A percentile compares a stretch with the other conserved stretches of the same genome.
These are phyloP conservation scores for Apodemia mormo DNA, from an alignment of 2,888 invertebrate genomes.

Conservation along the genomic window DNA sequence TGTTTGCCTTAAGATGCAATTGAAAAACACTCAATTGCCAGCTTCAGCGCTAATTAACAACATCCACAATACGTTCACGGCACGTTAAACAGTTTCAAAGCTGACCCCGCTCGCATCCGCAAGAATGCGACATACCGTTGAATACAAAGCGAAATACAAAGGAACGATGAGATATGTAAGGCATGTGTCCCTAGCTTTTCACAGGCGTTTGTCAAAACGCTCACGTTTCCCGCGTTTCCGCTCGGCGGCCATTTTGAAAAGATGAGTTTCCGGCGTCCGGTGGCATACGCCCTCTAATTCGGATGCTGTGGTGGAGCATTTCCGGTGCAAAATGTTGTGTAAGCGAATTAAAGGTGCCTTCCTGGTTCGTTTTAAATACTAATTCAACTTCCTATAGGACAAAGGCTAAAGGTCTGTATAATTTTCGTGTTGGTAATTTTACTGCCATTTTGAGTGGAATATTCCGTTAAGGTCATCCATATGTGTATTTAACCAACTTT, in stretches of 20 bases:
- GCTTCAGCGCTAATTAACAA: slow-evolving; percentile 15
- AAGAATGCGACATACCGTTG: slow-evolving; percentile 33
- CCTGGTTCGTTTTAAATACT: slow-evolving; percentile 43
- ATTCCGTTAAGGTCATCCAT: too few species aligned
- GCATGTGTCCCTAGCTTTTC: slow-evolving; percentile 62
- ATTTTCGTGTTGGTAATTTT: slow-evolving; percentile 15
- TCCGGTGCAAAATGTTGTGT: slow-evolving; percentile 75
- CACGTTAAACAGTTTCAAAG: slow-evolving; percentile 45
- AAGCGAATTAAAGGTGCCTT: slow-evolving; percentile 67
- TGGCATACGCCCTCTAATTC: slow-evolving; percentile 56
- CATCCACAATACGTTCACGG: slow-evolving; percentile 28
- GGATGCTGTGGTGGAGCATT: slow-evolving; percentile 56
- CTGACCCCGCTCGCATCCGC: slow-evolving; percentile 36
- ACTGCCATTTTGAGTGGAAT: neutral
- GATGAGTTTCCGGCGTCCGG: slow-evolving; percentile 68
- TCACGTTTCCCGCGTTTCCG: slow-evolving; percentile 76
- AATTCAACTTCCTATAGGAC: slow-evolving; percentile 30
- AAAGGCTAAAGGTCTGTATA: slow-evolving; percentile 25
- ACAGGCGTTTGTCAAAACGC: slow-evolving; percentile 76
- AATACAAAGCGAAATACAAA: slow-evolving; percentile 41
- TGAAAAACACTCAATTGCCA: slow-evolving; percentile 8
- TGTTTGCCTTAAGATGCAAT: slow-evolving; percentile 10
- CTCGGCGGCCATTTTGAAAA: slow-evolving; percentile 74
- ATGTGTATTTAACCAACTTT: too few species aligned
- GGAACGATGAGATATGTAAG: slow-evolving; percentile 56